A percentile compares a stretch with the other conserved stretches of the same genome.
phyloP scores from a whole-genome alignment of 1,140 invertebrate species.

The Pseudomyrmex flavicornis region DNA sequence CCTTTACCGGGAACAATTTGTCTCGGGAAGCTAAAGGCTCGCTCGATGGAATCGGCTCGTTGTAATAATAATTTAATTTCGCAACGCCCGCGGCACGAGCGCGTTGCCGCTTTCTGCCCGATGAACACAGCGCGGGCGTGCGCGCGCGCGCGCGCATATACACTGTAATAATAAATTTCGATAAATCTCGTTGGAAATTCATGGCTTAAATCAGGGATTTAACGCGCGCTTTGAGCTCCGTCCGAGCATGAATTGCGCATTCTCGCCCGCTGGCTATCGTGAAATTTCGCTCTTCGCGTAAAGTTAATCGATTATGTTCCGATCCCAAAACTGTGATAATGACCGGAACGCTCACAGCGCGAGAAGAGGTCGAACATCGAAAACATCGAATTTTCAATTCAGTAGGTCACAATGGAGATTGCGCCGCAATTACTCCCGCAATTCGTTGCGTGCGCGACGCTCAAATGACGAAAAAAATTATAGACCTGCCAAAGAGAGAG shows the following conservation, averaged over 20 bases:
- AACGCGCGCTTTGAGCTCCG: constrained; percentile 51
- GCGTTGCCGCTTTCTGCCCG: constrained; percentile 28
- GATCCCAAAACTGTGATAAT: constrained; percentile 1
- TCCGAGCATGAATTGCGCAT: constrained; percentile 39
- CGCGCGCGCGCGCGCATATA: neutral
- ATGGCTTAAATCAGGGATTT: constrained; percentile 53
- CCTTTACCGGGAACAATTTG: constrained; percentile 19
- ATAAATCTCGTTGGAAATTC: constrained; percentile 57
- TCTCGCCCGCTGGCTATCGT: constrained; percentile 27
- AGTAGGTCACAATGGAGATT: neutral
- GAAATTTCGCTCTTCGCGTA: constrained; percentile 19
- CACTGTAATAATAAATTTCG: constrained; percentile 45
- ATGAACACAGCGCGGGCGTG: neutral
- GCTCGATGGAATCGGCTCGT: constrained; percentile 22
- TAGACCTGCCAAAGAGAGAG: too few relatives aligned
- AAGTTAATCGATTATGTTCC: neutral
- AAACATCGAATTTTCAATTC: neutral
- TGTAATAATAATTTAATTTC: constrained; percentile 45
- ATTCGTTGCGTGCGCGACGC: neutral
- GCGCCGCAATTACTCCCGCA: neutral
- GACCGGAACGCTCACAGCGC: neutral
- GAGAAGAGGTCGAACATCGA: constrained; percentile 17
- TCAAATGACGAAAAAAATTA: neutral
- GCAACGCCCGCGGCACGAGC: constrained; percentile 16
- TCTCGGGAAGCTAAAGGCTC: constrained; percentile 4